These are phyloP conservation scores for Pseudococcus viburni DNA, from an alignment of 2,888 invertebrate species.

Conservation along the genomic window DNA sequence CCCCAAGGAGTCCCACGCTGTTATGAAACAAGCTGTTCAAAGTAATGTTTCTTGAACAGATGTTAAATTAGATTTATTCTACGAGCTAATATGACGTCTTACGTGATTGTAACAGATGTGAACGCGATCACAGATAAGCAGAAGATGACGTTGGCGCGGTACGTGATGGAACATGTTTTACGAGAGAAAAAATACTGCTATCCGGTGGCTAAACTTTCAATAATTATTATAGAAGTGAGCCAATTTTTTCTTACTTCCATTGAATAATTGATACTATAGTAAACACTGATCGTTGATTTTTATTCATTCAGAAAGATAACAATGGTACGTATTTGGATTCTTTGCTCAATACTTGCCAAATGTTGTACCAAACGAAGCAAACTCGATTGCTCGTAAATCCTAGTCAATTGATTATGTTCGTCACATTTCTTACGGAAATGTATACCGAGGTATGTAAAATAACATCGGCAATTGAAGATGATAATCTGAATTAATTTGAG, in stretches of 20 bases:
- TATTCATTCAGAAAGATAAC: slow-evolving; percentile 77
- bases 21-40: slow-evolving; percentile 56
- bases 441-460: slow-evolving; percentile 32
- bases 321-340: slow-evolving; percentile 92
- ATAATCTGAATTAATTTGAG: neutral
- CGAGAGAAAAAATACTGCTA: slow-evolving; percentile 12
- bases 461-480: neutral
- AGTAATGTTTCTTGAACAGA: slow-evolving; percentile 31
- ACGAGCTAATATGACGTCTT: neutral
- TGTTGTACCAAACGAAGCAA: slow-evolving; percentile 80
- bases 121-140: slow-evolving; percentile 48
- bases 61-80: neutral
- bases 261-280: neutral
- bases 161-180: slow-evolving; percentile 28
- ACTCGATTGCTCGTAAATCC: neutral
- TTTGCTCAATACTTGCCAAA: slow-evolving; percentile 89
- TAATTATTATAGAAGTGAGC: slow-evolving; percentile 51
- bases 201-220: slow-evolving; percentile 57
- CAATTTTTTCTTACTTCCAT: neutral
- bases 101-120: neutral
- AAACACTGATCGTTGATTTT: neutral
- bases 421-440: slow-evolving; percentile 57
- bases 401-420: slow-evolving; percentile 35
- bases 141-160: slow-evolving; percentile 42
- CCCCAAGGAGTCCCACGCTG: slow-evolving; percentile 31